Percentiles rank a stretch among this genome's conserved stretches.
Conservation (phyloP, 2,113 vertebrate genomes). For the Mus musculus region DNA sequence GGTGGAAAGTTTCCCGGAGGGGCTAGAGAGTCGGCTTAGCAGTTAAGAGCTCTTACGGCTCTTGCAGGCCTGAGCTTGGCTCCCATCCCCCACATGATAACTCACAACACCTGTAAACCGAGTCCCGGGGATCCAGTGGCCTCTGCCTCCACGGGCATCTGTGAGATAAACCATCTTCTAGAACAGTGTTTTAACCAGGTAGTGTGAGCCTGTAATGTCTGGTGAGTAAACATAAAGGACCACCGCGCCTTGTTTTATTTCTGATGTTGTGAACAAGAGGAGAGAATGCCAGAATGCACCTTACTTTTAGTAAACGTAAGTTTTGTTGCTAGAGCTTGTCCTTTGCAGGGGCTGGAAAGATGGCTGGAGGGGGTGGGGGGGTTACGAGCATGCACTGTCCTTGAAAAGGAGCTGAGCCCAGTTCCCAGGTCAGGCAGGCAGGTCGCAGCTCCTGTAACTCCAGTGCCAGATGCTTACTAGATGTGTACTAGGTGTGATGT, state of each 20-base stretch:
- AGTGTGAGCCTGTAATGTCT: neutral
- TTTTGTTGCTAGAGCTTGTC: neutral
- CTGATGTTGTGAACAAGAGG: neutral
- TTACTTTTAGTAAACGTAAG: neutral
- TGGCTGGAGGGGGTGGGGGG: too few relatives aligned
- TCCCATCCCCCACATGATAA: too few relatives aligned
- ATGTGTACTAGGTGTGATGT: neutral
- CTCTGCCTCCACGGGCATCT: neutral
- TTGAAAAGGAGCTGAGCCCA: neutral
- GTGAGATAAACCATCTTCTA: neutral
- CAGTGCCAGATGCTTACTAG: neutral
- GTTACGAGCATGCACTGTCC: neutral
- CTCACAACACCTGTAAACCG: neutral
- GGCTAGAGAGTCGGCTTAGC: neutral
- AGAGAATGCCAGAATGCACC: neutral
- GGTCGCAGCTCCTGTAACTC: neutral
- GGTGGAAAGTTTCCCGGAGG: neutral
- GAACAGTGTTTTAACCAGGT: slow-evolving; percentile 3
- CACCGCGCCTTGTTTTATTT: slow-evolving; percentile 14
- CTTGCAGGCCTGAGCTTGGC: neutral
- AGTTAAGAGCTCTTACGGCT: neutral
- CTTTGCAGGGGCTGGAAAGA: neutral
- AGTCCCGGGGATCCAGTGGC: neutral
- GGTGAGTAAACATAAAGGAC: neutral
- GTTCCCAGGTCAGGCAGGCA: neutral